phyloP scores from a whole-genome alignment of 2,113 vertebrate species.

The Ictidomys tridecemlineatus region DNA sequence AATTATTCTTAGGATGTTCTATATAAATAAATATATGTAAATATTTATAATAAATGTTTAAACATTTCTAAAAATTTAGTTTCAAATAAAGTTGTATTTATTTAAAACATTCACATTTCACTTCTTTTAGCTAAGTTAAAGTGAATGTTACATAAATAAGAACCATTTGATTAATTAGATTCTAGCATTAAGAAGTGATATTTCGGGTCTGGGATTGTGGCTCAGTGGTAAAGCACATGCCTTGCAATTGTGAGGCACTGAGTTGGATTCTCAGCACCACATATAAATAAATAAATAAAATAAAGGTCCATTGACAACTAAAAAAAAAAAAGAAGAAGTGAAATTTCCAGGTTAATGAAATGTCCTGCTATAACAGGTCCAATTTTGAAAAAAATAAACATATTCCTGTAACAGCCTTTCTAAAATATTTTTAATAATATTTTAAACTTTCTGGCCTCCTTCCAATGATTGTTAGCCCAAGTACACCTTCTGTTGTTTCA shows the following conservation, averaged over 20 bases:
- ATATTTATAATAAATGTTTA: slow-evolving; percentile 47
- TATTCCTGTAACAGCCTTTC: not conserved
- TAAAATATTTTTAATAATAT: not conserved
- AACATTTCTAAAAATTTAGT: not conserved
- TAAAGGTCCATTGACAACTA: too few species aligned
- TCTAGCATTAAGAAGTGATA: not conserved
- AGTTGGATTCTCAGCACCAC: too few species aligned
- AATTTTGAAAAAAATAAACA: not conserved
- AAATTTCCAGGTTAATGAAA: slow-evolving; percentile 18
- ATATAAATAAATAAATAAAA: too few species aligned
- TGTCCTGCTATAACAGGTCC: not conserved
- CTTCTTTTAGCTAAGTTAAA: not conserved
- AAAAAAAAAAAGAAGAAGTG: not conserved
- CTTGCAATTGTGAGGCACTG: too few species aligned
- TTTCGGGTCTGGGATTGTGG: not conserved
- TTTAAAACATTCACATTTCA: not conserved
- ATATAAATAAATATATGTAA: not conserved
- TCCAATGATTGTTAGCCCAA: not conserved
- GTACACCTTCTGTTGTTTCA: not conserved
- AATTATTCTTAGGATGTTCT: not conserved
- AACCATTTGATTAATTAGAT: not conserved
- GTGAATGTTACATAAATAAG: not conserved
- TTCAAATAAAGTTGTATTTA: not conserved
- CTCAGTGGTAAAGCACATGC: too few species aligned
- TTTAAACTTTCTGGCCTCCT: not conserved